phyloP scores from a whole-genome alignment of 2,113 vertebrate species.

The Zosterops japonicus region DNA sequence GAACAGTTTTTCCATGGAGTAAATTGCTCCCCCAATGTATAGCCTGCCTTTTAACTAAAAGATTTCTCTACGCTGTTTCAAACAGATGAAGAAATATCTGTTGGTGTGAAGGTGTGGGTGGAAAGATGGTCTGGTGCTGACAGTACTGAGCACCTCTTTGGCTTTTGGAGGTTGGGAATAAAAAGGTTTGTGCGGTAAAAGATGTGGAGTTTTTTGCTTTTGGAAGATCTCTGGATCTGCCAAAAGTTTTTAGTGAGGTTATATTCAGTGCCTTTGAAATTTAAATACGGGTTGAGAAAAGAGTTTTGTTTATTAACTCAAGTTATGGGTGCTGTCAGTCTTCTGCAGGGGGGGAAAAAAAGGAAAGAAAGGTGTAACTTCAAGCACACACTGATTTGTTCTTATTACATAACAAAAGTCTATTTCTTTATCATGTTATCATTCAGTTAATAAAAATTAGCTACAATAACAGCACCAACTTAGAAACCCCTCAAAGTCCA shows the following conservation, averaged over 20 bases:
- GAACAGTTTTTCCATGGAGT: background rate
- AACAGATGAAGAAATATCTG: conserved; percentile 51
- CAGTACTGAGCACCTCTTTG: background rate
- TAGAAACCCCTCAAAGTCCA: conserved; percentile 86
- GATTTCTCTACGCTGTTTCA: background rate
- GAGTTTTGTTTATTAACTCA: conserved; percentile 61
- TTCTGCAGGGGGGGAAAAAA: background rate
- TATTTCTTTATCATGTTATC: conserved; percentile 88
- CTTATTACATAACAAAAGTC: conserved; percentile 86
- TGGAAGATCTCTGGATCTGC: background rate
- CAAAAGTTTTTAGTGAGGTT: background rate
- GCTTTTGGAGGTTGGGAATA: background rate
- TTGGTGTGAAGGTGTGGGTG: background rate
- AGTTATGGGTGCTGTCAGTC: conserved; percentile 44
- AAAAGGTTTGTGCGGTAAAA: background rate
- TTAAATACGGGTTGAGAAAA: conserved; percentile 24
- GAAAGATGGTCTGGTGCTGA: conserved; percentile 21
- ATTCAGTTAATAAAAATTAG: conserved; percentile 99
- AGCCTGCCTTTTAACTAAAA: conserved; percentile 49
- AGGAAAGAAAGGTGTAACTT: conserved; percentile 80
- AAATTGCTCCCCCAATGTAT: background rate
- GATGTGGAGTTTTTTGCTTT: background rate
- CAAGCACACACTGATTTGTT: conserved; percentile 83
- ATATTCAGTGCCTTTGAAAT: background rate
- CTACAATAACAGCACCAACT: conserved; percentile 91